These are phyloP conservation scores for Rambutsinella grinnellia DNA, from an alignment of 2,888 invertebrate species.

Conservation along the genomic window DNA sequence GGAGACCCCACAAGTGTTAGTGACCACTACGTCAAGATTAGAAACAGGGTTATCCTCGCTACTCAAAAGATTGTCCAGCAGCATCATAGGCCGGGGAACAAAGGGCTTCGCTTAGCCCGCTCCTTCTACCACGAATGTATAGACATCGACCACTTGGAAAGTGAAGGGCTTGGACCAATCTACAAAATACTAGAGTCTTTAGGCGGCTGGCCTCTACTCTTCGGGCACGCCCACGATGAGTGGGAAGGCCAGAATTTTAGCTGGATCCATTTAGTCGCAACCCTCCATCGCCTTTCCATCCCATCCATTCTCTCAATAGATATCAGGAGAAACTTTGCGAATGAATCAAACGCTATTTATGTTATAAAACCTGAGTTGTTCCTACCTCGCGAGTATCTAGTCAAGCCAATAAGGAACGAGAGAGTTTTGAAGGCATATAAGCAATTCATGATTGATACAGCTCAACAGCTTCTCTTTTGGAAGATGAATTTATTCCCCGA, in stretches of 20 bases:
- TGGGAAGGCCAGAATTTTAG: slow-evolving; percentile 66
- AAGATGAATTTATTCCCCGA: not conserved
- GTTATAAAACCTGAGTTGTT: slow-evolving; percentile 53
- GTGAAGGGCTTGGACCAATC: slow-evolving; percentile 80
- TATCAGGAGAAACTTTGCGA: slow-evolving; percentile 48
- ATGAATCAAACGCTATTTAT: slow-evolving; percentile 39
- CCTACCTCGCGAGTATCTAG: slow-evolving; percentile 46
- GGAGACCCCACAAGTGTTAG: slow-evolving; percentile 6
- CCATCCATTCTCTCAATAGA: slow-evolving; percentile 43
- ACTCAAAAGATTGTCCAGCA: no score
- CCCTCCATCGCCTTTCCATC: slow-evolving; percentile 42
- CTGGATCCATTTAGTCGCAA: slow-evolving; percentile 66
- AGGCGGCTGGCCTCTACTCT: slow-evolving; percentile 91
- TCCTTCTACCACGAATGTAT: slow-evolving; percentile 27
- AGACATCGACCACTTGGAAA: slow-evolving; percentile 75
- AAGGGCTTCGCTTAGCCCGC: slow-evolving; percentile 12
- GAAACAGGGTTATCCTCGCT: slow-evolving; percentile 49
- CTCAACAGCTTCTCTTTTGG: slow-evolving; percentile 16
- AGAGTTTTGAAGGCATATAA: slow-evolving; percentile 50
- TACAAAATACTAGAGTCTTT: slow-evolving; percentile 77
- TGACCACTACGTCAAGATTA: slow-evolving; percentile 56
- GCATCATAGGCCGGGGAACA: not conserved
- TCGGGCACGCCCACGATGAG: slow-evolving; percentile 76
- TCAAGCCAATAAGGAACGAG: slow-evolving; percentile 30
- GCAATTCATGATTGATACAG: slow-evolving; percentile 33